Evolutionary conservation across 1,140 invertebrate species (phyloP).

Genomic region (Lordiphosa stackelbergi): DNA sequence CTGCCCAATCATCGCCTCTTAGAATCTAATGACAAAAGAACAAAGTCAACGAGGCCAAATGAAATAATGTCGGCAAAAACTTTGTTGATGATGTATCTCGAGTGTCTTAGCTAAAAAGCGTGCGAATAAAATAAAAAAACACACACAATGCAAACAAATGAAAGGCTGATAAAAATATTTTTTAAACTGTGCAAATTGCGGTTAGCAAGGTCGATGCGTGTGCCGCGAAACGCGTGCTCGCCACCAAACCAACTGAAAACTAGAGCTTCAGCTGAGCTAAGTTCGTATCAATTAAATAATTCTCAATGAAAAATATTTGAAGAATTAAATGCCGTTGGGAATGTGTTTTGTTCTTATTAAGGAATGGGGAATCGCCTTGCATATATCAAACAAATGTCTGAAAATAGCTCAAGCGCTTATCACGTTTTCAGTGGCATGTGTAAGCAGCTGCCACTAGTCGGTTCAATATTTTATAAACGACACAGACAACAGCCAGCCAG

Average conservation of each 20-base stretch:
- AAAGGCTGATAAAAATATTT: conserved; percentile 12
- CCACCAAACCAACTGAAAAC: conserved; percentile 4
- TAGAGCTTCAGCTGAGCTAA: conserved; percentile 3
- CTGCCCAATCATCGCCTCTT: too few species aligned
- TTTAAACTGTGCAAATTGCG: conserved; percentile 2
- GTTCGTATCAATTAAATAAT: conserved; percentile 5
- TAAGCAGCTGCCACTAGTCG: conserved; percentile 17
- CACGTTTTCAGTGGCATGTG: conserved; percentile 12
- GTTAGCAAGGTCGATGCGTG: conserved; percentile 22
- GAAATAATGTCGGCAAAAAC: too few species aligned
- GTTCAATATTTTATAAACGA: conserved; percentile 59
- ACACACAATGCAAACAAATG: conserved; percentile 19
- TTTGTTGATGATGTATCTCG: too few species aligned
- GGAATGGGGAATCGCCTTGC: conserved; percentile 18
- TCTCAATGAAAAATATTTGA: conserved; percentile 14
- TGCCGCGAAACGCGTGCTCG: neutral
- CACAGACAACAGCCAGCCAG: conserved; percentile 19
- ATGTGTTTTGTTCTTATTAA: neutral
- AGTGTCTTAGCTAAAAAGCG: too few species aligned
- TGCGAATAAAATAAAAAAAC: neutral
- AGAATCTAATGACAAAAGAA: too few species aligned
- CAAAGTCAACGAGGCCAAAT: too few species aligned
- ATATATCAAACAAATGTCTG: conserved; percentile 42
- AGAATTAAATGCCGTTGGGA: conserved; percentile 26
- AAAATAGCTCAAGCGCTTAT: conserved; percentile 57